A percentile compares a stretch with the other conserved stretches of the same genome.
These are phyloP conservation scores for Tanypteryx hageni DNA, from an alignment of 2,888 invertebrate species.

Conservation along the genomic window DNA sequence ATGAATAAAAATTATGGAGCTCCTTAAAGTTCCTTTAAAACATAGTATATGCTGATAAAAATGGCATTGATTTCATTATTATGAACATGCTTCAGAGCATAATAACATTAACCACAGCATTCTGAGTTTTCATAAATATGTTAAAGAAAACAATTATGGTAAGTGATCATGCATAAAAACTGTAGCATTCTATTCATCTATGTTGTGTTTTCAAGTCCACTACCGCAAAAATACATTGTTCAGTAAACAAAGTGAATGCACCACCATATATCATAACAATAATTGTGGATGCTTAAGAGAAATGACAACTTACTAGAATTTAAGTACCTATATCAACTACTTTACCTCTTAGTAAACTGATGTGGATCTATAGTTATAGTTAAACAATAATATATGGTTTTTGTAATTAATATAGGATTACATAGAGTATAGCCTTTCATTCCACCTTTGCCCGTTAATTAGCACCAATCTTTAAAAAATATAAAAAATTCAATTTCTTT, in stretches of 20 bases:
- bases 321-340: slow-evolving; percentile 13
- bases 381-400: not conserved
- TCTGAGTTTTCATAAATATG: not conserved
- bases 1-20: too few species aligned
- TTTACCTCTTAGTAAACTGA: not conserved
- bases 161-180: slow-evolving; percentile 31
- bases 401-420: slow-evolving; percentile 1
- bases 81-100: not conserved
- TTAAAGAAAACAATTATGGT: not conserved
- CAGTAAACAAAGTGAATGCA: not conserved
- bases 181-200: not conserved
- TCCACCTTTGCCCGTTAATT: slow-evolving; percentile 38
- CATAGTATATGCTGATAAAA: not conserved
- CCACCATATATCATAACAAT: not conserved
- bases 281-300: not conserved
- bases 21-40: too few species aligned
- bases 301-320: not conserved
- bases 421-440: not conserved
- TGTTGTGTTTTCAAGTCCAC: not conserved
- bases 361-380: not conserved
- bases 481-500: slow-evolving; percentile 25
- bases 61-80: not conserved
- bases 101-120: not conserved
- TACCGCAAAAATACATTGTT: not conserved
- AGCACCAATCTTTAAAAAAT: slow-evolving; percentile 55